Base-by-base conservation (phyloP, 2,888 invertebrate genomes). In the Aphodius granarius region DNA sequence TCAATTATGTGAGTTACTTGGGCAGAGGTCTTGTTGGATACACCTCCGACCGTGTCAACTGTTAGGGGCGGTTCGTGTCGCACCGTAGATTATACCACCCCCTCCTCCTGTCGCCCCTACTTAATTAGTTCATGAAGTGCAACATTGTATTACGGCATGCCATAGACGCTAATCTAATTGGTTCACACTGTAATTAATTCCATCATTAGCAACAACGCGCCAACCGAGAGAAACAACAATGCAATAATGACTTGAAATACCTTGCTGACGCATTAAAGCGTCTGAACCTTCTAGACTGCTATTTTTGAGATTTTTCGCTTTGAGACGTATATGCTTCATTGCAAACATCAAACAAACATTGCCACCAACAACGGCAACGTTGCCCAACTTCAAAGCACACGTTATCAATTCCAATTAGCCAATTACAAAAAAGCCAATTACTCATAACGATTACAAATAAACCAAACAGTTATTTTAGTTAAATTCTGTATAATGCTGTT, bases 161-260 rank as follows among this genome's bases (percentile, higher is more conserved):
- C 16, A 66, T 66, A 66, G 66, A 19, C 20, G 66, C 66, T 66
- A 66, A 66, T 66, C 66, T 66, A 66, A 20, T 66, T 66, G 66
- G 18, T 16, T 66, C 20, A 66, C 20, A 16, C 19, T 20, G 66
- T 66, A 66, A 66, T 66, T 16, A 66, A 66, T 66, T 20, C 20
- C 9, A 18, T 20, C 66, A 66, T 66, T 66, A 66, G 66, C 66
- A 16, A 66, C 66, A 66, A 66, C 20, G 66, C 20, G 20, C 20
- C 66, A 16, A 16, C n/a, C 66, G 17, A 13, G 18, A 16, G 18
- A 17, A 66, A 13, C 20, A 13, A 4, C 66, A 3, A 20, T 18
- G 15, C 66, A 20, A 66, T 66, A 66, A 43, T 43, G 9, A 13
- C 9, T 43, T 13, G 43, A 43, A 9, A 43, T 43, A 43, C 43